Conservation (phyloP, 2,888 invertebrate species). For the Calliopum simillimum region DNA sequence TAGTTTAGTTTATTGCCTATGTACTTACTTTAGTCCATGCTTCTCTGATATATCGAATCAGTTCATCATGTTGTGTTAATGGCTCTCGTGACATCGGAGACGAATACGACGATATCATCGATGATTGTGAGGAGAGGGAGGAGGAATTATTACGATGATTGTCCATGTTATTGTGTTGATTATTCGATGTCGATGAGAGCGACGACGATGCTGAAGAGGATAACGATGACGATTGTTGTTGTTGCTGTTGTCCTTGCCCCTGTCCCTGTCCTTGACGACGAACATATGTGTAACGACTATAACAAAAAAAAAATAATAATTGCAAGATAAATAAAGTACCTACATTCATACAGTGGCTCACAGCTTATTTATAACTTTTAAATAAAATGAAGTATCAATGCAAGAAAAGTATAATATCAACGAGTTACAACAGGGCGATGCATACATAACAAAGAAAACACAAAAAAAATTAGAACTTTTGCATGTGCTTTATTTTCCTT, state of each 20-base stretch:
- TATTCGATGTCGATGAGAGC: conserved; percentile 52
- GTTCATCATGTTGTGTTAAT: conserved; percentile 75
- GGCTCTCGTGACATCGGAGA: conserved; percentile 55
- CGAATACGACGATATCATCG: conserved; percentile 42
- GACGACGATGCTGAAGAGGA: conserved; percentile 48
- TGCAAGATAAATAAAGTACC: no score
- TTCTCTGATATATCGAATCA: conserved; percentile 83
- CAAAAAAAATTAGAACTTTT: no score
- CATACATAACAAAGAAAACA: no score
- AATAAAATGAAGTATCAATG: no score
- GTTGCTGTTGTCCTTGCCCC: conserved; percentile 51
- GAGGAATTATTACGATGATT: conserved; percentile 53
- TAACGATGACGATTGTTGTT: conserved; percentile 51
- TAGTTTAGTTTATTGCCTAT: neutral
- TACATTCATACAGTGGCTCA: no score
- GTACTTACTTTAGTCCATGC: conserved; percentile 77
- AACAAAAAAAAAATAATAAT: conserved; percentile 29
- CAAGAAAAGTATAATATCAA: no score
- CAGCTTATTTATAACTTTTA: no score
- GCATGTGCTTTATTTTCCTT: no score
- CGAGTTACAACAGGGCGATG: no score
- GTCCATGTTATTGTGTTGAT: conserved; percentile 49
- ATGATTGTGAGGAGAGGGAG: conserved; percentile 43
- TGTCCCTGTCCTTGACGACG: conserved; percentile 60
- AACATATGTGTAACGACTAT: conserved; percentile 62